Evolutionary conservation across 2,888 invertebrate species (phyloP), one percentile per base, ranked within the genome.

Genomic region (Cheilosia scutellata): DNA sequence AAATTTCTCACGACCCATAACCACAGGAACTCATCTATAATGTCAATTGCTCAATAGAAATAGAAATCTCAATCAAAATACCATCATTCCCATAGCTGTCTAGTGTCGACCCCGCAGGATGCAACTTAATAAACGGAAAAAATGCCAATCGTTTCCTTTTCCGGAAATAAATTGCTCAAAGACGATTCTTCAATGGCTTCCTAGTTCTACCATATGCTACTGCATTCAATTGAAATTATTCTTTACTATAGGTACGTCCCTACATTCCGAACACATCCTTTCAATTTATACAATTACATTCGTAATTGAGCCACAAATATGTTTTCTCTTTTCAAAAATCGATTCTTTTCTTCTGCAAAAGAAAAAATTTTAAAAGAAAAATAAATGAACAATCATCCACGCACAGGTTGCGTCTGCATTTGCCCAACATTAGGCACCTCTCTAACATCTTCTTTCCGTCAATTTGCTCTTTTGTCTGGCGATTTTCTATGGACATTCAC

Each of bases 381-480:
- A 65, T 37, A 37, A 72, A 53, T 33, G 42, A 71, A 65, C 70
- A 77, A 65, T 71, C 58, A 62, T 57, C 63, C 27, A 40, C 53
- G 65, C 25, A 68, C 55, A 79, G 58, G 66, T 66, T 66, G 29
- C 5, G 5, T 27, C 37, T 63, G 78, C 47, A 68, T 63, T 74
- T 74, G 83, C 83, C 78, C 79, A 79, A 83, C 79, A 82, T 82
- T 83, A 83, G 60, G 72, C 44, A 55, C 40, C 25, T 66, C 49
- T 82, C 49, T 82, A 71, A 82, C 71, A 47, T 82, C 82, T 82
- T 82, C 82, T 77, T 82, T 82, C 37, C 71, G 58, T 77, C 63
- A 77, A 82, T 82, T 82, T 82, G 71, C n/a, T 57, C 78, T 47
- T 71, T 72, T 77, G 65, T 77, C 55, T 70, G 13, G 65, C 13